Evolutionary conservation across 2,888 invertebrate species (phyloP).

Genomic region (Silvanus unidentatus): DNA sequence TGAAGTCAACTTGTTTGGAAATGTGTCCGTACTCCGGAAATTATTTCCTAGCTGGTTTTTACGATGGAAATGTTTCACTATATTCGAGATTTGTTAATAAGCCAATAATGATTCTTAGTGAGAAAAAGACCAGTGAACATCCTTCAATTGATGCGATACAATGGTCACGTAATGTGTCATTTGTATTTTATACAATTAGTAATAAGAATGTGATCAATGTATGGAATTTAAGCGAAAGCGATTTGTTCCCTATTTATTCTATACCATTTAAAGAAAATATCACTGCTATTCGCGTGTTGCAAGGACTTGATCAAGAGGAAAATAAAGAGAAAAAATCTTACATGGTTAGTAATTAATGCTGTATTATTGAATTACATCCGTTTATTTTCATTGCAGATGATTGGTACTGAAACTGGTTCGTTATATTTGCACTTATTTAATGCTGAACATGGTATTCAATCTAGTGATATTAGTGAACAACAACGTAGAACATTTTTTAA

Average conservation of each 20-base stretch:
- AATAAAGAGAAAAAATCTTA: slow-evolving; percentile 38
- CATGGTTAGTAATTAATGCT: slow-evolving; percentile 40
- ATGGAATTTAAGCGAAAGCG: slow-evolving; percentile 52
- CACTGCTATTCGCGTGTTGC: slow-evolving; percentile 45
- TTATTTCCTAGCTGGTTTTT: slow-evolving; percentile 49
- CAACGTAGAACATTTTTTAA: slow-evolving; percentile 47
- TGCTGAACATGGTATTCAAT: slow-evolving; percentile 42
- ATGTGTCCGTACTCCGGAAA: slow-evolving; percentile 47
- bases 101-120: slow-evolving; percentile 43
- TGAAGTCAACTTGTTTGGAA: slow-evolving; percentile 46
- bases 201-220: slow-evolving; percentile 46
- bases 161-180: slow-evolving; percentile 52
- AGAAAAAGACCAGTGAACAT: slow-evolving; percentile 23
- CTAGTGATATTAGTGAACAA: slow-evolving; percentile 38
- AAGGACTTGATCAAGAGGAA: slow-evolving; percentile 27
- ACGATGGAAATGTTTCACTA: slow-evolving; percentile 49
- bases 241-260: slow-evolving; percentile 47
- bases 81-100: slow-evolving; percentile 43
- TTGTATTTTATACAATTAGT: slow-evolving; percentile 50
- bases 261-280: slow-evolving; percentile 45
- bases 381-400: slow-evolving; percentile 37
- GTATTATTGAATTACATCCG: too few species aligned
- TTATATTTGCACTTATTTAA: slow-evolving; percentile 48
- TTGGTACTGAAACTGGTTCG: slow-evolving; percentile 45
- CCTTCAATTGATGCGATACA: slow-evolving; percentile 33